Evolutionary conservation across 2,113 vertebrate genomes (phyloP), one percentile per base, ranked within the genome.

Genomic region (Eonycteris spelaea): DNA sequence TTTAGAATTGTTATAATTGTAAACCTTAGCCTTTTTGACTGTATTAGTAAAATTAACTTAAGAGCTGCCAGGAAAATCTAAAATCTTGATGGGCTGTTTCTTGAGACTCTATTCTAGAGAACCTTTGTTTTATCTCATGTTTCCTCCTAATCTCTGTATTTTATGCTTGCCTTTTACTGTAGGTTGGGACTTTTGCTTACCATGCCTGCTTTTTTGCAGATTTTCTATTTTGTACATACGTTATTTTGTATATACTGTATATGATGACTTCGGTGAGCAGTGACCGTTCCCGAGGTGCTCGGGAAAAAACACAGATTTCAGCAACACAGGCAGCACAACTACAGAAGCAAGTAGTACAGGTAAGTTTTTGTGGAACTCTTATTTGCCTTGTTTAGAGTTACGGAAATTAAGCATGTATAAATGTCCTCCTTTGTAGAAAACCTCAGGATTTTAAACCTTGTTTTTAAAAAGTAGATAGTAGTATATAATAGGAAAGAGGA

Each of bases 191-290:
- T 80, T 95, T 93, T 94, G 35, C 67, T 97, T 95, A 97, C 33
- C 28, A 16, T 90, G 28, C 55, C 51, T 82, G 57, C 88, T 97
- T 43, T 83, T 24, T 98, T 98, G 65, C 98, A 99, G 99, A 99
- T 99, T 99, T 99, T 99, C 99, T 99, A 99, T 99, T 99, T 99
- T 99, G 99, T 99, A 99, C 99, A 99, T 99, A 99, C 99, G 89
- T 99, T 99, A 98, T 99, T 99, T 99, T 99, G 99, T 99, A 99
- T 99, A 99, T 99, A 99, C 99, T 99, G 99, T 99, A 99, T 99
- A 99, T 99, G 99, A 99, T 99, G 99, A 99, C 99, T 99, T 99
- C 99, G 7, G 98, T 99, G 99, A 99, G 99, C 99, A 99, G 98
- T 98, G 99, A 99, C 98, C 99, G 99, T 98, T 97, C 98, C 98